phyloP scores from a whole-genome alignment of 2,797 vertebrate species.

The Danionella dracula region DNA sequence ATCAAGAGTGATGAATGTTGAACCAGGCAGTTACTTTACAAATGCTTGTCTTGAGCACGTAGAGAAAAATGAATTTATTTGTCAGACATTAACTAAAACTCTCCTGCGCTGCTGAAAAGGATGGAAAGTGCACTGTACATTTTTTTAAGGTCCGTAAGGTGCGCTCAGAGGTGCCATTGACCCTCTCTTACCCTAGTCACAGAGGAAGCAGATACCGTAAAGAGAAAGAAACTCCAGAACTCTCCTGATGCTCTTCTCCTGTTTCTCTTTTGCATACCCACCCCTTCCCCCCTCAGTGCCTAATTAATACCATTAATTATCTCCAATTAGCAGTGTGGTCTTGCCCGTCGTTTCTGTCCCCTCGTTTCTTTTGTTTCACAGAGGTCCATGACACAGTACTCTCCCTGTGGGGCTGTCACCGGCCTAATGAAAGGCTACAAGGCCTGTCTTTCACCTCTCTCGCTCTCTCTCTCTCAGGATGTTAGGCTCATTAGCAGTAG shows the following conservation, averaged over 20 bases:
- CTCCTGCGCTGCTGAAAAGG: no score
- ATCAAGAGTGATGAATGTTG: no score
- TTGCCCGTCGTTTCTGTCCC: conserved; percentile 41
- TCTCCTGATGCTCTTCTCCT: conserved; percentile 10
- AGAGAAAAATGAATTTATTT: no score
- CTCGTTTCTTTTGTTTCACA: conserved; percentile 46
- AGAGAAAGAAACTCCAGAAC: conserved; percentile 7
- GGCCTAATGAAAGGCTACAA: conserved; percentile 48
- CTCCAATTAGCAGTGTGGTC: conserved; percentile 53
- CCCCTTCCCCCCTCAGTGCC: conserved; percentile 22
- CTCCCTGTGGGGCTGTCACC: conserved; percentile 49
- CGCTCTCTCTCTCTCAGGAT: background rate
- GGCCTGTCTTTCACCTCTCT: conserved; percentile 29
- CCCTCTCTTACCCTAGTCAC: conserved; percentile 5
- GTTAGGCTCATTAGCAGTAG: conserved; percentile 30
- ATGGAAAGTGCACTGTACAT: no score
- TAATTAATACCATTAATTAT: conserved; percentile 58
- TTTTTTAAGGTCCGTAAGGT: no score
- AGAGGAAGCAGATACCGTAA: conserved; percentile 26
- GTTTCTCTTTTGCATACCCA: conserved; percentile 20
- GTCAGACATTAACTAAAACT: no score
- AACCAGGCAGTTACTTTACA: no score
- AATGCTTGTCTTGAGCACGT: no score
- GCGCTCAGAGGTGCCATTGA: conserved; percentile 13
- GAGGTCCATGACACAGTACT: conserved; percentile 43